Evolutionary conservation across 2,888 invertebrate species (phyloP).

Genomic region (Diaperis boleti): DNA sequence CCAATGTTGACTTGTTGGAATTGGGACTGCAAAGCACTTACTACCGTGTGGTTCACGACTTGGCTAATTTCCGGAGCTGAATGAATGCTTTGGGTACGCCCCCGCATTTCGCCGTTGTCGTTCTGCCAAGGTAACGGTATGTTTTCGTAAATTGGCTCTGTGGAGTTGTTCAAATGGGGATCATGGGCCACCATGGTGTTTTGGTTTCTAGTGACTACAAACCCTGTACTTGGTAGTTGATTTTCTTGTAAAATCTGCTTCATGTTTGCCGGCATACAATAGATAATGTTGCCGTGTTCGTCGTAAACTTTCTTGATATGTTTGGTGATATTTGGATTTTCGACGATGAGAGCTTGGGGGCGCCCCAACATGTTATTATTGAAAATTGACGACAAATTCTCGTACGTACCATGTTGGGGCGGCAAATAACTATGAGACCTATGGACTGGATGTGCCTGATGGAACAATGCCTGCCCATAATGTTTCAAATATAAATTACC

Average conservation of each 20-base stretch:
- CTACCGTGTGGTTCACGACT: conserved; percentile 59
- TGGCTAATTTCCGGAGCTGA: conserved; percentile 74
- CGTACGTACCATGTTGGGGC: conserved; percentile 77
- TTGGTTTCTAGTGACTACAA: conserved; percentile 69
- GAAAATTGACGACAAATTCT: conserved; percentile 74
- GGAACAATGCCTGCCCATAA: conserved; percentile 57
- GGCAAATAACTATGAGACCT: conserved; percentile 64
- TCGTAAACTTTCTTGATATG: conserved; percentile 74
- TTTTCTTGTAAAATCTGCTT: conserved; percentile 65
- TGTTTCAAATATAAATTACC: conserved; percentile 72
- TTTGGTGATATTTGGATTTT: conserved; percentile 72
- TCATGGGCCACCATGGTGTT: conserved; percentile 61
- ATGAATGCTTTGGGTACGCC: conserved; percentile 77
- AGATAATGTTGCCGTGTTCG: conserved; percentile 74
- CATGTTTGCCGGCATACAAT: conserved; percentile 72
- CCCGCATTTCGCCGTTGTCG: conserved; percentile 60
- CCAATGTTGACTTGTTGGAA: conserved; percentile 54
- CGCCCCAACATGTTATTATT: conserved; percentile 63
- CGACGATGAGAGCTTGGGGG: conserved; percentile 68
- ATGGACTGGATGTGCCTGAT: conserved; percentile 61
- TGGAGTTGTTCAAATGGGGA: conserved; percentile 64
- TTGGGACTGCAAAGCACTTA: conserved; percentile 57
- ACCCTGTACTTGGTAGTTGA: conserved; percentile 64
- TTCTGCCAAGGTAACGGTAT: conserved; percentile 78
- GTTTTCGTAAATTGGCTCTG: conserved; percentile 87